Percentiles rank a stretch among this genome's conserved stretches.
Conservation (phyloP, 2,797 vertebrate species). For the Falco rusticolus region DNA sequence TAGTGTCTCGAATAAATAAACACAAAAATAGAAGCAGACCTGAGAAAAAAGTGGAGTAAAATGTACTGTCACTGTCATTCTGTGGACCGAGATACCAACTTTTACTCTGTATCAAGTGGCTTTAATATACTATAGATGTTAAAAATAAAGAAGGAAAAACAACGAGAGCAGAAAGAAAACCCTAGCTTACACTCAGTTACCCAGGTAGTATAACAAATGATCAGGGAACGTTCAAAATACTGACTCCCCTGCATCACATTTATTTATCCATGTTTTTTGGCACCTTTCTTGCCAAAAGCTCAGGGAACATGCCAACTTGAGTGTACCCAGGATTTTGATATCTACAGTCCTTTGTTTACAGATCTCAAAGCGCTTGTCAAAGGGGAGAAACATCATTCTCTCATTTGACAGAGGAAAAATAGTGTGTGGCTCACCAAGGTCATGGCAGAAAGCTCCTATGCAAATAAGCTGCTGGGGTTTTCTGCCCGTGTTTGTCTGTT, state of each 20-base stretch:
- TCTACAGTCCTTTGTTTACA: neutral
- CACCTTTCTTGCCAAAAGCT: neutral
- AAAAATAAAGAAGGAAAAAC: neutral
- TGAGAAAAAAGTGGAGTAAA: constrained; percentile 55
- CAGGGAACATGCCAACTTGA: neutral
- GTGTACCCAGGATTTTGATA: neutral
- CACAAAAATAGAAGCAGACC: constrained; percentile 74
- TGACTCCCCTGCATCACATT: rapidly evolving
- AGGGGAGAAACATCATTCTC: neutral
- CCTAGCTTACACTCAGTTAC: neutral
- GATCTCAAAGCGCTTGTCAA: neutral
- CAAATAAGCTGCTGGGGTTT: neutral
- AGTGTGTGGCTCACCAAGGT: neutral
- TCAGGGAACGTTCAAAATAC: neutral
- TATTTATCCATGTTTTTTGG: neutral
- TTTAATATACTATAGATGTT: neutral
- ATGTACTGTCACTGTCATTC: neutral
- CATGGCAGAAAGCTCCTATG: neutral
- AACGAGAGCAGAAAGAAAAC: neutral
- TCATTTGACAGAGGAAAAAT: neutral
- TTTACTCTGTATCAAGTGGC: neutral
- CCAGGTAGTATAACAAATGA: neutral
- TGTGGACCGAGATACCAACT: neutral
- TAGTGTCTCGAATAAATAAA: constrained; percentile 83
- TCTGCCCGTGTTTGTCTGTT: neutral